Percentiles rank a stretch among this genome's conserved stretches.
phyloP scores from a whole-genome alignment of 2,888 invertebrate genomes.

The Morpho helenor region DNA sequence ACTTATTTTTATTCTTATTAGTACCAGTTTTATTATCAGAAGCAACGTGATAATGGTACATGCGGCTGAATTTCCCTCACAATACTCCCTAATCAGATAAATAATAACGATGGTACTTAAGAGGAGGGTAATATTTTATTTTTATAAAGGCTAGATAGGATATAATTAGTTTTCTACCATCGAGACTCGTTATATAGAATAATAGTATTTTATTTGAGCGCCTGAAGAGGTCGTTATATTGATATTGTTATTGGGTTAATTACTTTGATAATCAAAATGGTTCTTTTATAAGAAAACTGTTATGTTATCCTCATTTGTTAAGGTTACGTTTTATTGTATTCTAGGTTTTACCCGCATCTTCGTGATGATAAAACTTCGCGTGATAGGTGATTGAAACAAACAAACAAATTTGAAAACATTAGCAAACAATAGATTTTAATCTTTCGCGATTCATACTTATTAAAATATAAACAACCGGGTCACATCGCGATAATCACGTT shows the following conservation, averaged over 20 bases:
- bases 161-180: not conserved
- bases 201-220: not conserved
- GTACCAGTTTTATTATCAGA: too few species aligned
- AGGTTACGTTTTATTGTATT: not conserved
- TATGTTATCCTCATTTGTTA: not conserved
- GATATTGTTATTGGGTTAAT: not conserved
- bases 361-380: too few species aligned
- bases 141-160: not conserved
- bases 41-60: too few species aligned
- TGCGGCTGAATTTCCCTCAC: not conserved
- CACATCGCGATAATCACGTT: too few species aligned
- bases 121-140: not conserved
- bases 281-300: not conserved
- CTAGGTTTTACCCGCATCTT: too few species aligned
- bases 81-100: not conserved
- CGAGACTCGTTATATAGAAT: not conserved
- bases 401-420: too few species aligned
- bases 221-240: not conserved
- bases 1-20: too few species aligned
- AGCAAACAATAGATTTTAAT: too few species aligned
- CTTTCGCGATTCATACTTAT: too few species aligned
- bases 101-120: not conserved
- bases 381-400: too few species aligned
- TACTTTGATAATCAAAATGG: not conserved
- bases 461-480: too few species aligned